Evolutionary conservation across 2,113 vertebrate genomes (phyloP).

Genomic region (Alectura lathami): DNA sequence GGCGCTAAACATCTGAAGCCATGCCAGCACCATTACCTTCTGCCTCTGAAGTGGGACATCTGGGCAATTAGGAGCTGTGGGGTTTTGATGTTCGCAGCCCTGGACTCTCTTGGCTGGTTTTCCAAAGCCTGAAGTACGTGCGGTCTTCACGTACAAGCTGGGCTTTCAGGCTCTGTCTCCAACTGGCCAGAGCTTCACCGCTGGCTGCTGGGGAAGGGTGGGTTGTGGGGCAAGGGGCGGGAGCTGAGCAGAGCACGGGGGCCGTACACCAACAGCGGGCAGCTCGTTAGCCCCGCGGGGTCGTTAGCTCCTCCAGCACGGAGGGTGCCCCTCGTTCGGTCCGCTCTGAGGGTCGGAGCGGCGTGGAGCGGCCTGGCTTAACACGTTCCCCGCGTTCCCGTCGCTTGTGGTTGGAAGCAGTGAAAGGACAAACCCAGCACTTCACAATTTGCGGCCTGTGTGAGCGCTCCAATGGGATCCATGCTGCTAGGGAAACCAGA

Average conservation of each 20-base stretch:
- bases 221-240: neutral
- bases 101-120: neutral
- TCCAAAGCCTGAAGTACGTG: neutral
- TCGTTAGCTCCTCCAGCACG: neutral
- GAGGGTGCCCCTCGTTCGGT: too few relatives aligned
- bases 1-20: neutral
- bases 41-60: neutral
- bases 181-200: neutral
- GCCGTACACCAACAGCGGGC: neutral
- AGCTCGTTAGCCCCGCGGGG: neutral
- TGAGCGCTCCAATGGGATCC: neutral
- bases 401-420: neutral
- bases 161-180: neutral
- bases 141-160: neutral
- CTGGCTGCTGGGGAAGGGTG: neutral
- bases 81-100: neutral
- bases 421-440: neutral
- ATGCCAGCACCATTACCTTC: neutral
- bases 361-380: neutral
- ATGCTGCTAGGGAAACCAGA: slow-evolving; percentile 50
- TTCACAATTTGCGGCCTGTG: fast-evolving
- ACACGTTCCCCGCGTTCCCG: neutral
- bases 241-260: neutral
- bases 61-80: neutral
- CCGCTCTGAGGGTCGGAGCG: too few relatives aligned